Evolutionary conservation across 2,113 vertebrate genomes (phyloP), one percentile per base, ranked within the genome.

Genomic region (Pachycephala philippinensis): DNA sequence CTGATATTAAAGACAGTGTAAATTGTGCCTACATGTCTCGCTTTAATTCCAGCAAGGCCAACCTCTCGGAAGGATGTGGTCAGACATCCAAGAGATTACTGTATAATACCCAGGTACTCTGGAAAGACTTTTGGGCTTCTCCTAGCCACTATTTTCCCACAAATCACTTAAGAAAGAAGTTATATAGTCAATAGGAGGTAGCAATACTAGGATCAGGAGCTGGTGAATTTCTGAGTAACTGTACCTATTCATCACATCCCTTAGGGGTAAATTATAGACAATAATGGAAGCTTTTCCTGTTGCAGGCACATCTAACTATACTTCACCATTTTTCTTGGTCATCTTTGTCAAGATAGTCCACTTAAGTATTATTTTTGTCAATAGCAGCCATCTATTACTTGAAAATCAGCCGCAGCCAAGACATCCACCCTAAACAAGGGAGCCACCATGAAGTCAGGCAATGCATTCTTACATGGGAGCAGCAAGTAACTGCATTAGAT

Each of bases 61-160:
- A 18, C 24, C 39, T 52, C n/a, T 65, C 0, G 0, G 16, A 83
- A 89, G 23, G 39, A 71, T 56, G 2, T 31, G 16, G 10, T 24
- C 50, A 86, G 30, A 60, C 6, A 15, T 10, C 14, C n/a, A 77
- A n/a, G 15, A 91, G 2, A 69, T 28, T 8, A 16, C 30, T 50
- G 11, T 28, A 12, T 6, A 84, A 68, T 2, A 52, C 30, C 6
- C 23, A 56, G 18, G 17, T 57, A 81, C 56, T 65, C 42, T 23
- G 18, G 42, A 11, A 49, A 33, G 11, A n/a, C 20, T 66, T 66
- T 71, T 56, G 26, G 9, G 68, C 26, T 60, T 78, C 42, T 78
- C 83, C 5, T 59, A 70, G 75, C 31, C 35, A 50, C 4, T 15
- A 4, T 35, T 44, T 80, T 84, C 10, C 39, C 9, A 65, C 6